phyloP scores from a whole-genome alignment of 1,140 invertebrate species.

The Belonocnema kinseyi region DNA sequence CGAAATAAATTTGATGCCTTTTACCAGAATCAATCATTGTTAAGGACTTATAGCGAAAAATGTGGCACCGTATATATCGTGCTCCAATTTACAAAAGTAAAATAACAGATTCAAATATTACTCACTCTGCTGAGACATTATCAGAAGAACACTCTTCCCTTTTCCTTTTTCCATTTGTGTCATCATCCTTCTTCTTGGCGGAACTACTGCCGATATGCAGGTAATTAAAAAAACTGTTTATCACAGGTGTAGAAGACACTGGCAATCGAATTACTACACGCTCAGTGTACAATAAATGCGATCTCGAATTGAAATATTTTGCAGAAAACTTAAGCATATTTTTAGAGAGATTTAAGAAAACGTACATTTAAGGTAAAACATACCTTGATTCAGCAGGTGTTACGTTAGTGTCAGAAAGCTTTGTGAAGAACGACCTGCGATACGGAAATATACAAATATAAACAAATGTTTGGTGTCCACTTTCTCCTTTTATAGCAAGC shows the following conservation, averaged over 20 bases:
- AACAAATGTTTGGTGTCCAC: not conserved
- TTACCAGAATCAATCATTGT: no score
- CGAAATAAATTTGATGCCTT: no score
- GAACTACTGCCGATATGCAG: slow-evolving; percentile 46
- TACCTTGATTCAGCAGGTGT: slow-evolving; percentile 42
- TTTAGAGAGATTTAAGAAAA: not conserved
- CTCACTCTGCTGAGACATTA: slow-evolving; percentile 52
- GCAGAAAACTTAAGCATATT: slow-evolving; percentile 49
- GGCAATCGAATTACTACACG: slow-evolving; percentile 12
- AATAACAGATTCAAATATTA: slow-evolving; percentile 13
- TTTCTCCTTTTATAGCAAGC: not conserved
- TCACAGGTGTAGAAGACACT: not conserved
- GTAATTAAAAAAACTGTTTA: slow-evolving; percentile 53
- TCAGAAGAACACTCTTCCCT: slow-evolving; percentile 17
- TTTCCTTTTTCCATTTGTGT: slow-evolving; percentile 34
- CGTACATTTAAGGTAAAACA: slow-evolving; percentile 34
- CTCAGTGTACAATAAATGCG: slow-evolving; percentile 20
- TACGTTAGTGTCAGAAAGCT: slow-evolving; percentile 32
- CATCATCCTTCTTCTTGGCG: slow-evolving; percentile 14
- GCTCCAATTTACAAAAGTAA: not conserved
- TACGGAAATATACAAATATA: slow-evolving; percentile 9
- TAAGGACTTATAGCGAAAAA: no score
- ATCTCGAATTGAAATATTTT: slow-evolving; percentile 32
- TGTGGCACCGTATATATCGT: not conserved
- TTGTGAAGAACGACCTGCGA: slow-evolving; percentile 54